Base-by-base conservation (phyloP, 1,140 invertebrate species). In the Camponotus pennsylvanicus region DNA sequence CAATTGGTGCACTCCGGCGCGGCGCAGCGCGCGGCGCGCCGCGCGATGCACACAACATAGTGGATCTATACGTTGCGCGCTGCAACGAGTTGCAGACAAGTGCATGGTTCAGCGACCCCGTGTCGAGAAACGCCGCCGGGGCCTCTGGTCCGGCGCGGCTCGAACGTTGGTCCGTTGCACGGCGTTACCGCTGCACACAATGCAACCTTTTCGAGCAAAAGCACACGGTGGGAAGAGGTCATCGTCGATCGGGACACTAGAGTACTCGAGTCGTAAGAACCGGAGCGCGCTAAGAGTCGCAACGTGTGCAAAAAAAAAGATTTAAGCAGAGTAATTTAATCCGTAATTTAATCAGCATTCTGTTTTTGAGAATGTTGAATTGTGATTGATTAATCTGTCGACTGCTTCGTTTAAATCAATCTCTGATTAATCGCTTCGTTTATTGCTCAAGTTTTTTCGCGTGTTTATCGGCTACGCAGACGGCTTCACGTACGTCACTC, bases 91-190 rank as follows among this genome's bases (percentile, higher is more conserved):
- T 86, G 89, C 88, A 89, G 86, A 90, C 85, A 92, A 93, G 91
- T 90, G 89, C 87, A 90, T 90, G 91, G 93, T 94, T 93, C 93
- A 94, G 90, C 92, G 93, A 94, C 93, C 93, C 89, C 92, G 86
- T 91, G 79, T 57, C 70, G 91, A 91, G 90, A 90, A 92, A 90
- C 87, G 91, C 87, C 89, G 79, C 89, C 85, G 77, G 45, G 77
- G 63, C n/a, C 63, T 64, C 67, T 61, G 49, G 69, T 70, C 64
- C 55, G 55, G 79, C 42, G 55, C 55, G 55, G 69, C 79, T 73
- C 79, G 55, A 85, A 84, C 73, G 42, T 49, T 70, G 76, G 63
- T 73, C 79, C 71, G 85, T 71, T 85, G 76, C 79, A 59, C 64
- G 27, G 5, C 32, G 11, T 15, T 59, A 59, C 18, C 55, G 55